phyloP scores from a whole-genome alignment of 37 sponge, comb jelly and placozoan species.

The Ephydatia muelleri region DNA sequence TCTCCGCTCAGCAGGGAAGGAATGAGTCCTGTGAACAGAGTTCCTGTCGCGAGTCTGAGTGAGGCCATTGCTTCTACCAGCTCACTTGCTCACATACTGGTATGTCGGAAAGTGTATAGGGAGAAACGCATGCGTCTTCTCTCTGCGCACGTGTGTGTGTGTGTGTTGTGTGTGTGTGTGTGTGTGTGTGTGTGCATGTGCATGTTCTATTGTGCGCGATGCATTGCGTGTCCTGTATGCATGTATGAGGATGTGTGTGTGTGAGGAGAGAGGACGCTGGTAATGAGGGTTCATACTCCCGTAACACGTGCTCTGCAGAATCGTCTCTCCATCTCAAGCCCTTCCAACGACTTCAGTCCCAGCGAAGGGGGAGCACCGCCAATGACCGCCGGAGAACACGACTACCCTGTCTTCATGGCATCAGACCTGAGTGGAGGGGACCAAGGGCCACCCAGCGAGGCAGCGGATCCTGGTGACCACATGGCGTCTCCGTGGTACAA shows the following conservation, averaged over 20 bases:
- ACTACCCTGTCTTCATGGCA: not conserved
- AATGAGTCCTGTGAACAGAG: not conserved
- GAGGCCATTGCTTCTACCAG: not conserved
- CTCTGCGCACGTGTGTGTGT: not conserved
- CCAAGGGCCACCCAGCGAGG: not conserved
- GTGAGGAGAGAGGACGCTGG: no score
- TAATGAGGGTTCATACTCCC: not conserved
- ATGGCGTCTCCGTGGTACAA: not conserved
- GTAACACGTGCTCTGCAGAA: not conserved
- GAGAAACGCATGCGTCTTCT: no score
- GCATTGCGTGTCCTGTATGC: no score
- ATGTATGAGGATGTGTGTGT: no score
- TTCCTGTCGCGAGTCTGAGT: slow-evolving; percentile 4
- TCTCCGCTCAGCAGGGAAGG: slow-evolving; percentile 6
- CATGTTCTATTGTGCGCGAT: not conserved
- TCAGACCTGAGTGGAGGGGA: not conserved
- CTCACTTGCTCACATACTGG: slow-evolving; percentile 34
- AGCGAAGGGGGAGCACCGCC: not conserved
- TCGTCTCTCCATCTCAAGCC: slow-evolving; percentile 18
- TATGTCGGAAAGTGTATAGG: not conserved
- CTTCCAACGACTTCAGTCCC: not conserved
- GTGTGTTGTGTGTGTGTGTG: slow-evolving; percentile 32
- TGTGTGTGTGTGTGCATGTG: slow-evolving; percentile 13
- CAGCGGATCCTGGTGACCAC: not conserved
- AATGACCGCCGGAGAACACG: not conserved